Percentiles rank a stretch among this genome's conserved stretches.
These are phyloP conservation scores for Chiroxiphia lanceolata DNA, from an alignment of 2,797 vertebrate species.

Conservation along the genomic window DNA sequence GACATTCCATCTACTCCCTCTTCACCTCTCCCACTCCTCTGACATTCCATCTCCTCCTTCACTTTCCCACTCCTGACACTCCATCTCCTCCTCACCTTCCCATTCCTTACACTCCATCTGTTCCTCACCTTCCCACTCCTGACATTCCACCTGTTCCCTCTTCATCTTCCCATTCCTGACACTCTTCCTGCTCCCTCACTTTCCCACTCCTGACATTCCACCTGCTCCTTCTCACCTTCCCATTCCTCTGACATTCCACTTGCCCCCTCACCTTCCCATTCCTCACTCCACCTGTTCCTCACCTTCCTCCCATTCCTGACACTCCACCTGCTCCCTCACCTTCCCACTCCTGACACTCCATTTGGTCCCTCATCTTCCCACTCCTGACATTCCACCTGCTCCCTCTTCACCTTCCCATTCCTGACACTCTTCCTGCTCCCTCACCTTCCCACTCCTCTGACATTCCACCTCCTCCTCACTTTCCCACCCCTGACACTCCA, in stretches of 20 bases:
- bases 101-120: too few relatives aligned
- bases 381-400: background rate
- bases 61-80: background rate
- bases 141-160: too few relatives aligned
- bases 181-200: too few relatives aligned
- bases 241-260: background rate
- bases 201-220: too few relatives aligned
- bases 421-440: background rate
- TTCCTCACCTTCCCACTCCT: too few relatives aligned
- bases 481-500: background rate
- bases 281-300: too few relatives aligned
- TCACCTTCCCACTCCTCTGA: background rate
- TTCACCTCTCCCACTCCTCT: background rate
- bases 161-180: too few relatives aligned
- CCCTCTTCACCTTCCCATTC: background rate
- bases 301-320: too few relatives aligned
- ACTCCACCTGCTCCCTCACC: background rate
- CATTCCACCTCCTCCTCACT: background rate
- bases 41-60: background rate
- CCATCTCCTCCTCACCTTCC: too few relatives aligned
- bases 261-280: background rate
- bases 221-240: background rate
- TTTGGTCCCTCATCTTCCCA: background rate
- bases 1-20: too few relatives aligned
- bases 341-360: too few relatives aligned